Evolutionary conservation across 2,797 vertebrate genomes (phyloP).

Genomic region (Rhincodon typus): DNA sequence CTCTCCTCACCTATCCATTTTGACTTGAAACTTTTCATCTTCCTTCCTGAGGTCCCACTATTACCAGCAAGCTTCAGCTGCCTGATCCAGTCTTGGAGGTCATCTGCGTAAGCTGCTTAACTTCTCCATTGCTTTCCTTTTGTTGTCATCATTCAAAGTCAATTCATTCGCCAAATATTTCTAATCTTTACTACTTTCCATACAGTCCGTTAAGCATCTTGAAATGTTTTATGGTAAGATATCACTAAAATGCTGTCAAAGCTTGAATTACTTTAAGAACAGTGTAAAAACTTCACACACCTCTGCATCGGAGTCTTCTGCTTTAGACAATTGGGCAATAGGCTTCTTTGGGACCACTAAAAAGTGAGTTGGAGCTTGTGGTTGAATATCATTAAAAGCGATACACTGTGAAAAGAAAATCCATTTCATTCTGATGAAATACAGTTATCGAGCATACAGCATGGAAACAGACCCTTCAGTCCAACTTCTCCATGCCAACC

Average conservation of each 20-base stretch:
- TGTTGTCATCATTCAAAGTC: background rate
- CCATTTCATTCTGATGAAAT: background rate
- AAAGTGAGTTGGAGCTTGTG: slow-evolving; percentile 92
- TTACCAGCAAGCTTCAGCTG: background rate
- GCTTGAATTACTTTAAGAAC: background rate
- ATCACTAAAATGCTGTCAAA: background rate
- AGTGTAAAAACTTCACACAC: slow-evolving; percentile 59
- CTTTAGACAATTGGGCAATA: slow-evolving; percentile 76
- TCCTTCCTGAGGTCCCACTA: background rate
- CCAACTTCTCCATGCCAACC: too few species aligned
- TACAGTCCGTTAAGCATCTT: background rate
- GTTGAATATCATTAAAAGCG: slow-evolving; percentile 82
- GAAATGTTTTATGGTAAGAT: background rate
- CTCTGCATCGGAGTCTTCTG: slow-evolving; percentile 73
- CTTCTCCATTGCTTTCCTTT: background rate
- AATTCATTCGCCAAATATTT: background rate
- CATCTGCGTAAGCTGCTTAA: background rate
- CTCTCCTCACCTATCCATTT: background rate
- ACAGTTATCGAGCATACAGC: too few species aligned
- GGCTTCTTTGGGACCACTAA: slow-evolving; percentile 86
- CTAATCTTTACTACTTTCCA: background rate
- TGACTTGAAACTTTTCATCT: background rate
- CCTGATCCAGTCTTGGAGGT: background rate
- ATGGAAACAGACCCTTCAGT: too few species aligned
- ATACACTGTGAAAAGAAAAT: slow-evolving; percentile 66